Percentiles rank a stretch among this genome's conserved stretches.
These are phyloP conservation scores for Lamprologus tigripictilis DNA, from an alignment of 2,113 vertebrate species.

Conservation along the genomic window DNA sequence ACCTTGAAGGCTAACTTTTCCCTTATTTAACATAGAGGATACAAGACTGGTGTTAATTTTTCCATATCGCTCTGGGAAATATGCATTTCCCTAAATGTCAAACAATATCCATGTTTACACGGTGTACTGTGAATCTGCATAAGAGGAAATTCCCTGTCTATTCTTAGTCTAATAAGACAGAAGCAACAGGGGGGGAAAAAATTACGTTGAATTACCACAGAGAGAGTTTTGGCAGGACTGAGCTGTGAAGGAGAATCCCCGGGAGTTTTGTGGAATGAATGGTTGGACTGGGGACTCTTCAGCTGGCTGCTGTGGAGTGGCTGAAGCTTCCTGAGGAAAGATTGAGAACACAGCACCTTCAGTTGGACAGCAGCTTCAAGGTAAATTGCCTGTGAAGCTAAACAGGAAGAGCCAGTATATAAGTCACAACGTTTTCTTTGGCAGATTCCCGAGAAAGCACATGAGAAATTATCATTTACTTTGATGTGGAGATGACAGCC, in stretches of 20 bases:
- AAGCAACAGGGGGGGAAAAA: neutral
- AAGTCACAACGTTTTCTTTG: neutral
- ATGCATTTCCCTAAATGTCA: neutral
- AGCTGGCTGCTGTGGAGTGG: slow-evolving; percentile 64
- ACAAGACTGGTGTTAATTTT: neutral
- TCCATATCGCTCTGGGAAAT: neutral
- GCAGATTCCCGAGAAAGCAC: neutral
- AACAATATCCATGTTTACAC: neutral
- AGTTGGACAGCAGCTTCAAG: neutral
- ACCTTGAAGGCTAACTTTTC: neutral
- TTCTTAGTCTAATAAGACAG: neutral
- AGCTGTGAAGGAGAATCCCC: slow-evolving; percentile 70
- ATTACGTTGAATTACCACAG: slow-evolving; percentile 62
- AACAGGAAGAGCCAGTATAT: slow-evolving; percentile 11
- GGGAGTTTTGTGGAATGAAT: slow-evolving; percentile 68
- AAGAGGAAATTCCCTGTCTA: neutral
- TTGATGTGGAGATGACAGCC: neutral
- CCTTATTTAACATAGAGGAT: neutral
- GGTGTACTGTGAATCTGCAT: neutral
- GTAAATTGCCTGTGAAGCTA: slow-evolving; percentile 3
- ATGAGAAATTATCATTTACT: neutral
- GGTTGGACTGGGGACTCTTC: slow-evolving; percentile 69
- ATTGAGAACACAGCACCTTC: slow-evolving; percentile 40
- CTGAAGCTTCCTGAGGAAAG: slow-evolving; percentile 70
- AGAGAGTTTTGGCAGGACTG: slow-evolving; percentile 72